A percentile compares a stretch with the other conserved stretches of the same genome.
phyloP scores from a whole-genome alignment of 2,797 vertebrate genomes.

The Brachyrhaphis roseni region DNA sequence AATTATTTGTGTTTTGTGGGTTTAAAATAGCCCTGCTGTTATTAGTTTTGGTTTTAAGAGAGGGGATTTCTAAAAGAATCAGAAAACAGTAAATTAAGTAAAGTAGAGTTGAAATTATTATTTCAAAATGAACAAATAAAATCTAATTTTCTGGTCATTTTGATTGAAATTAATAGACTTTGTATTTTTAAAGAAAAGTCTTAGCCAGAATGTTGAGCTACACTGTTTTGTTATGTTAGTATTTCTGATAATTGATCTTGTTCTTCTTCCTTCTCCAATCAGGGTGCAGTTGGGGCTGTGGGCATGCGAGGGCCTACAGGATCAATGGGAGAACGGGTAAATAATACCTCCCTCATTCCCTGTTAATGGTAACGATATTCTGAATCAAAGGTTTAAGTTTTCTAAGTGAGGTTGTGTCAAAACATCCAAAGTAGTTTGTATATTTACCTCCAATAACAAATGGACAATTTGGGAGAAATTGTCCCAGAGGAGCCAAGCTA shows the following conservation, averaged over 20 bases:
- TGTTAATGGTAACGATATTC: too few relatives aligned
- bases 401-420: not conserved
- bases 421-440: not conserved
- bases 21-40: not conserved
- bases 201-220: not conserved
- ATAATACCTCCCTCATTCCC: not conserved
- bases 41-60: not conserved
- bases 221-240: not conserved
- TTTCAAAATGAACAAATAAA: too few relatives aligned
- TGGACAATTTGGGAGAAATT: not conserved
- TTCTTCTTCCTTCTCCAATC: slow-evolving; percentile 13
- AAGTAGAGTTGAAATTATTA: not conserved
- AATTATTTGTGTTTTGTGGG: too few relatives aligned
- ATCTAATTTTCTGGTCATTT: not conserved
- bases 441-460: not conserved
- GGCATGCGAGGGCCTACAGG: slow-evolving; percentile 84
- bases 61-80: not conserved
- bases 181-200: not conserved
- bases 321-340: slow-evolving; percentile 83
- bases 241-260: not conserved
- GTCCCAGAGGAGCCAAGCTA: not conserved
- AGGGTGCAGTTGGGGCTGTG: slow-evolving; percentile 84
- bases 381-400: not conserved
- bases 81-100: not conserved
- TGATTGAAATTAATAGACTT: not conserved